These are phyloP conservation scores for Ericerus pela DNA, from an alignment of 1,140 invertebrate genomes.

Conservation along the genomic window DNA sequence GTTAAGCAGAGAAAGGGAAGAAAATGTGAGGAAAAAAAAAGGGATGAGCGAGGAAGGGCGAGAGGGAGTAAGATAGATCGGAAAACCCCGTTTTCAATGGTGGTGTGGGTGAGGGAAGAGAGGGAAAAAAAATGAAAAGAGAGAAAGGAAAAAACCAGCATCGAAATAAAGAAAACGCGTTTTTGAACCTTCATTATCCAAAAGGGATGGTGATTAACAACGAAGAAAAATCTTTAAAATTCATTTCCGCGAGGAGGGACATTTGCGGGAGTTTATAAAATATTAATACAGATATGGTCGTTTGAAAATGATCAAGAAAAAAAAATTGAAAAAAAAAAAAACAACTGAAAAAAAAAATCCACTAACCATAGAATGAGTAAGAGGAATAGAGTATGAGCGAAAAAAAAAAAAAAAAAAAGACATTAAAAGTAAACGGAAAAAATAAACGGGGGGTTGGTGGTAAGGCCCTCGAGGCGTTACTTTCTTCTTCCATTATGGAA, in stretches of 20 bases:
- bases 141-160: background rate
- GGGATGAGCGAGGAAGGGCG: no score
- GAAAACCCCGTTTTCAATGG: no score
- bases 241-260: slow-evolving; percentile 6
- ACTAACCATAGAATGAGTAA: no score
- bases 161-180: slow-evolving; percentile 4
- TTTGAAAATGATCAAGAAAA: slow-evolving; percentile 12
- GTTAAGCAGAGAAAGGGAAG: no score
- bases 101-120: no score
- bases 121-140: no score
- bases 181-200: slow-evolving; percentile 10
- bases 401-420: slow-evolving; percentile 11
- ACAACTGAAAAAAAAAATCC: no score
- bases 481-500: slow-evolving; percentile 12
- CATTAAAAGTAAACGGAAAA: slow-evolving; percentile 11
- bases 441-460: slow-evolving; percentile 1
- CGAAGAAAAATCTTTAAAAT: slow-evolving; percentile 12
- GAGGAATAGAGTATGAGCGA: no score
- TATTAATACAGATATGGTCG: slow-evolving; percentile 12
- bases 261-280: slow-evolving; percentile 10
- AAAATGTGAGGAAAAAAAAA: no score
- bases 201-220: slow-evolving; percentile 7
- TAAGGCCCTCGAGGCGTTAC: slow-evolving; percentile 8
- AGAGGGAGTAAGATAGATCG: no score
- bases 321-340: no score